Evolutionary conservation across 92 coral and sea anemone genomes (phyloP), one percentile per base, ranked within the genome.

Genomic region (Paragorgia papillata): DNA sequence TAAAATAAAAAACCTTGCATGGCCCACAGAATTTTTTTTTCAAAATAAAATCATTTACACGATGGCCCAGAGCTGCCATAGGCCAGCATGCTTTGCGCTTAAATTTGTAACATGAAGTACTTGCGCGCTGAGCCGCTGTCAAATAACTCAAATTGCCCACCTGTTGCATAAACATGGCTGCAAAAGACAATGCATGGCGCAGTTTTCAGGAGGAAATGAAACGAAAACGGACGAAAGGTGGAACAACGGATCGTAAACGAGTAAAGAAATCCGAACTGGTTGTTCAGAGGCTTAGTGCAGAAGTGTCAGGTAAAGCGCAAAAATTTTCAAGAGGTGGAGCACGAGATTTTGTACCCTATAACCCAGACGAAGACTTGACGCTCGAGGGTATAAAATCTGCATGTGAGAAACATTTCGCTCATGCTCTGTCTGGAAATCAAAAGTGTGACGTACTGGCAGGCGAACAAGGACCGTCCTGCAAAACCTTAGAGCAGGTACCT

Each of bases 141-240:
- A 33, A 30, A 17, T 2, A 22, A 31, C 9, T 13, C 28, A 10
- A 10, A 4, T 37, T 4, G 10, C 43, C 4, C 6, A 37, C 4
- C 4, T 4, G 10, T 4, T 37, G 43, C 4, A 0, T 19, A 35
- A 65, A 35, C 7, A 65, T 65, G 73, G 73, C 73, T 65, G 73
- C 50, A 22, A 65, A 65, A 39, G 69, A 62, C 1, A 62, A 62
- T 6, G 73, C 73, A 65, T 65, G 73, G 73, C 73, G 73, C n/a
- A 2, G 50, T 13, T 65, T 65, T 30, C 51, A 65, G 28, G 73
- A 65, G 19, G 73, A 65, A 65, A 65, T 65, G 73, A 65, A 65
- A 24, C 73, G 73, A 65, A 65, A 65, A 65, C 73, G 73, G 1
- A 40, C 53, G 24, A 65, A 65, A 65, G 49, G 9, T 39, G 51